Percentiles rank a stretch among this genome's conserved stretches.
phyloP scores from a whole-genome alignment of 2,797 vertebrate genomes.

The Sebastes matsubarae region DNA sequence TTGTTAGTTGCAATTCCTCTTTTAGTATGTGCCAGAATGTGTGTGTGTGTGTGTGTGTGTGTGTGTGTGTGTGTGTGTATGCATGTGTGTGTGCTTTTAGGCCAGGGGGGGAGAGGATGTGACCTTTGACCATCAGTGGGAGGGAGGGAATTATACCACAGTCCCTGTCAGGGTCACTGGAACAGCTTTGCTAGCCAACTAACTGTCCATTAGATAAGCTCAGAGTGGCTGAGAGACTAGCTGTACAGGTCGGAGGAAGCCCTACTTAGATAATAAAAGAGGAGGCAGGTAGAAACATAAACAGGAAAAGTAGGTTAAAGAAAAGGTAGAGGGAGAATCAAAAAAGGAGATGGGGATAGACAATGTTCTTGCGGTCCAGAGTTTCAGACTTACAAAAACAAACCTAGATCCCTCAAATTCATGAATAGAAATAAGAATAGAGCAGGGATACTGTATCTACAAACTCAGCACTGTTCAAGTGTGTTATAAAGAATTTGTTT shows the following conservation, averaged over 20 bases:
- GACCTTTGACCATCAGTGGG: constrained; percentile 33
- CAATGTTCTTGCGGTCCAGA: background rate
- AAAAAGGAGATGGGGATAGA: background rate
- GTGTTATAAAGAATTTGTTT: background rate
- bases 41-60: constrained; percentile 3
- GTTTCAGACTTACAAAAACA: constrained; percentile 2
- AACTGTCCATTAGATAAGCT: constrained; percentile 36
- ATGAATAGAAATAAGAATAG: background rate
- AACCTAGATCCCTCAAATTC: background rate
- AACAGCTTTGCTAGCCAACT: constrained; percentile 41
- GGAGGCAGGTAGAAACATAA: background rate
- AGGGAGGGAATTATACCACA: constrained; percentile 30
- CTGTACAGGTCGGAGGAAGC: constrained; percentile 12
- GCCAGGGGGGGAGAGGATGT: background rate
- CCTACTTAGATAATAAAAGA: background rate
- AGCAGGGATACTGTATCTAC: background rate
- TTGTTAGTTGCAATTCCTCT: constrained; percentile 14
- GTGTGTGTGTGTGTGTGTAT: background rate
- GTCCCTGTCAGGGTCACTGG: constrained; percentile 37
- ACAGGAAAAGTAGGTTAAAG: background rate
- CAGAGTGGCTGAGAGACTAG: constrained; percentile 16
- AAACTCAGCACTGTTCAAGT: background rate
- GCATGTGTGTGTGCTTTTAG: background rate
- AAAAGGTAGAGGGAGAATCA: background rate
- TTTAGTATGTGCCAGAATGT: background rate